Evolutionary conservation across 2,113 vertebrate genomes (phyloP).

Genomic region (Festucalex cinctus): DNA sequence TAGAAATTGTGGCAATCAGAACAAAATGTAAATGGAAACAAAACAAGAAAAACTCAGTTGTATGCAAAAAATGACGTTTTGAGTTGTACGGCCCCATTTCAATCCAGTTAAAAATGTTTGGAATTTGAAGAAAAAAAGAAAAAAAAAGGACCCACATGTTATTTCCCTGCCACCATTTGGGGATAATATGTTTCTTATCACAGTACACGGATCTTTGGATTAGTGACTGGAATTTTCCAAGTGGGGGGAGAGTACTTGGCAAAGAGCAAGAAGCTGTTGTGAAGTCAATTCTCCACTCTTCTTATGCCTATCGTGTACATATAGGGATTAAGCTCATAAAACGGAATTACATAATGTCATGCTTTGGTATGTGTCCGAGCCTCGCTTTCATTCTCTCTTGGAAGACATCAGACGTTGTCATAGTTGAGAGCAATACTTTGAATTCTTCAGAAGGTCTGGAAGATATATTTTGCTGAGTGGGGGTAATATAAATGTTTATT

Average conservation of each 20-base stretch:
- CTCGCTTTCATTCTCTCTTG: slow-evolving; percentile 34
- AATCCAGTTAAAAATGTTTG: slow-evolving; percentile 10
- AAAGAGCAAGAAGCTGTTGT: slow-evolving; percentile 26
- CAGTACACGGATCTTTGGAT: slow-evolving; percentile 52
- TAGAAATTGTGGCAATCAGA: background rate
- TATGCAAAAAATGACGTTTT: background rate
- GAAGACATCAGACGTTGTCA: slow-evolving; percentile 51
- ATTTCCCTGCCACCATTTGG: slow-evolving; percentile 34
- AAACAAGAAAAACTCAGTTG: background rate
- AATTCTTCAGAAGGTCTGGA: slow-evolving; percentile 48
- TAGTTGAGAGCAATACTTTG: slow-evolving; percentile 44
- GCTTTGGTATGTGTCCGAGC: slow-evolving; percentile 44
- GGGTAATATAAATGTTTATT: slow-evolving; percentile 63
- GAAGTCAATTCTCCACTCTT: slow-evolving; percentile 21
- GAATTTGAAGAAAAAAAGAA: slow-evolving; percentile 26
- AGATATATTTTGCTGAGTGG: slow-evolving; percentile 58
- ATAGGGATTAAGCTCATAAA: slow-evolving; percentile 54
- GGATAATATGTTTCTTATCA: slow-evolving; percentile 54
- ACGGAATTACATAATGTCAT: slow-evolving; percentile 47
- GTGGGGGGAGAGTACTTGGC: slow-evolving; percentile 20
- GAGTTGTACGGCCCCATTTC: background rate
- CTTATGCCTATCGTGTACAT: slow-evolving; percentile 46
- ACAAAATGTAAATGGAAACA: background rate
- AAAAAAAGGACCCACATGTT: slow-evolving; percentile 25
- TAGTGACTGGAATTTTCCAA: slow-evolving; percentile 62